phyloP scores from a whole-genome alignment of 2,797 vertebrate genomes.

The Spheniscus humboldti region DNA sequence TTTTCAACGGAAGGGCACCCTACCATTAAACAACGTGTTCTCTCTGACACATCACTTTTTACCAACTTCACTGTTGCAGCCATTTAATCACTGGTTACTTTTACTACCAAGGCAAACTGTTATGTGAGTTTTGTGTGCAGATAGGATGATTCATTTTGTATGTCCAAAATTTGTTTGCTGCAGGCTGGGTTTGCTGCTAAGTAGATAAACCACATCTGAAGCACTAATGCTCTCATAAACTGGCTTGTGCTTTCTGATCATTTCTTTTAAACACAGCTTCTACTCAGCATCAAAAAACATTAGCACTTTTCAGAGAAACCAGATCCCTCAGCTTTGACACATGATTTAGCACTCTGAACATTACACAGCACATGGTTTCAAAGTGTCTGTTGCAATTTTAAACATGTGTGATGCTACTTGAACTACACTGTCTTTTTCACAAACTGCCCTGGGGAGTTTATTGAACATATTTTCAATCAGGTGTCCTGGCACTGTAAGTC shows the following conservation, averaged over 20 bases:
- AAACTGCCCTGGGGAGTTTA: not conserved
- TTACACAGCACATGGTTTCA: constrained; percentile 57
- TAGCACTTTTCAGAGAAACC: constrained; percentile 59
- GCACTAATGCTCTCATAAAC: constrained; percentile 64
- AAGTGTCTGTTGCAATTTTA: constrained; percentile 41
- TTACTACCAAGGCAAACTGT: constrained; percentile 20
- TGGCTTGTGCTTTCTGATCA: constrained; percentile 60
- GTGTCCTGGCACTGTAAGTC: not conserved
- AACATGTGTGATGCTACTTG: constrained; percentile 46
- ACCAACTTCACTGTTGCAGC: constrained; percentile 21
- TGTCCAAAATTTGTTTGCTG: constrained; percentile 56
- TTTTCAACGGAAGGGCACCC: not conserved
- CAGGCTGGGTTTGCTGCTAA: constrained; percentile 49
- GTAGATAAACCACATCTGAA: constrained; percentile 71
- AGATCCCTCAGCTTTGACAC: constrained; percentile 27
- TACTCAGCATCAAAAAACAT: constrained; percentile 64
- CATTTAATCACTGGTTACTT: constrained; percentile 56
- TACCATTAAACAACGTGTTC: not conserved
- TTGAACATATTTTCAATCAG: not conserved
- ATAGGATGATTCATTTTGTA: constrained; percentile 49
- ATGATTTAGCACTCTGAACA: constrained; percentile 40
- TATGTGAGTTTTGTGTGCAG: constrained; percentile 20
- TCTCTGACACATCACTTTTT: not conserved
- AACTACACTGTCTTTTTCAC: constrained; percentile 12
- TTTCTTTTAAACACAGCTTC: constrained; percentile 68